Percentiles rank a stretch among this genome's conserved stretches.
phyloP scores from a whole-genome alignment of 1,140 invertebrate species.

The Caenorhabditis latens region DNA sequence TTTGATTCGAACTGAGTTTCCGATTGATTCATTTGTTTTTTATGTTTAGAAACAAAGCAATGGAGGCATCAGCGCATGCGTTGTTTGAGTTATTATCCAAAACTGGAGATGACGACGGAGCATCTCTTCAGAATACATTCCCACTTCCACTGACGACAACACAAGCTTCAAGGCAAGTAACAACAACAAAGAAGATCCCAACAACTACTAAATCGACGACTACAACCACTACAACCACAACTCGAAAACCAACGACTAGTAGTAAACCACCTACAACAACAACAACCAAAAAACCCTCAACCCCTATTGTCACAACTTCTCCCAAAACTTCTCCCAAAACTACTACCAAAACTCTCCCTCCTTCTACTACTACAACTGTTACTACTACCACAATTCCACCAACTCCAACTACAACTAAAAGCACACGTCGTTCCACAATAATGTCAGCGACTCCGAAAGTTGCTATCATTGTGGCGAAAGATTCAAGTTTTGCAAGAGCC shows the following conservation, averaged over 20 bases:
- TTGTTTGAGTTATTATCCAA: constrained; percentile 61
- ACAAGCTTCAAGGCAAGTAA: constrained; percentile 22
- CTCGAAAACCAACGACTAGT: constrained; percentile 56
- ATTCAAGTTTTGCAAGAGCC: constrained; percentile 34
- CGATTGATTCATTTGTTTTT: not conserved
- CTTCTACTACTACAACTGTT: constrained; percentile 57
- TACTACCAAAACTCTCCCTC: not conserved
- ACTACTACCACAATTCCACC: constrained; percentile 45
- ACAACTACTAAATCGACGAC: constrained; percentile 30
- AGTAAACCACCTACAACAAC: constrained; percentile 57
- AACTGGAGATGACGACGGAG: constrained; percentile 53
- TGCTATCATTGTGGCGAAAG: constrained; percentile 1
- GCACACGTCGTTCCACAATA: constrained; percentile 21
- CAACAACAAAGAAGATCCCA: constrained; percentile 41
- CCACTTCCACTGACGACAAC: constrained; percentile 65
- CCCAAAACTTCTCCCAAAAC: not conserved
- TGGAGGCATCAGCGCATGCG: constrained; percentile 66
- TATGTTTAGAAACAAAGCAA: constrained; percentile 56
- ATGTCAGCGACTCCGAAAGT: constrained; percentile 37
- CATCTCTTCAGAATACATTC: constrained; percentile 66
- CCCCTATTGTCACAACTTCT: constrained; percentile 6
- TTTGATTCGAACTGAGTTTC: constrained; percentile 6
- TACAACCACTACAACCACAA: constrained; percentile 64
- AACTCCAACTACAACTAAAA: constrained; percentile 49
- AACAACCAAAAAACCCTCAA: constrained; percentile 54